Base-by-base conservation (phyloP, 1,140 invertebrate species). In the Drosophila santomea region DNA sequence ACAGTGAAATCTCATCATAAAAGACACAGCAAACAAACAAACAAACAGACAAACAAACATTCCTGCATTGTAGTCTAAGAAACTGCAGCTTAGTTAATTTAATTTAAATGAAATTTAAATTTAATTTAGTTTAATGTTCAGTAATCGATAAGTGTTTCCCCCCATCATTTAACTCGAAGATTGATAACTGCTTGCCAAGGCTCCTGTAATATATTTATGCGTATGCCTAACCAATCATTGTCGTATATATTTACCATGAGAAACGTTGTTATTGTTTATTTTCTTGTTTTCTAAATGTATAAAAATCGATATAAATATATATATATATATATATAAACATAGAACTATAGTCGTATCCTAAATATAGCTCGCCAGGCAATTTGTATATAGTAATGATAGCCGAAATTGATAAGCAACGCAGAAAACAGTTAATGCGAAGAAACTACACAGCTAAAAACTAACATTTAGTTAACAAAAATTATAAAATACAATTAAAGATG, bases 271-370 rank as follows among this genome's bases (percentile, higher is more conserved):
- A 89, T 89, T 84, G 74, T 84, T 89, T 89, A 78, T 89, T 89
- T 89, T 89, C 82, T 81, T 91, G 90, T 91, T 91, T 91, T 91
- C 81, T 88, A 91, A 91, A 84, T 91, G 83, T 91, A 84, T 88
- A 91, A 91, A 81, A 67, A 64, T 51, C 59, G 68, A 71, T 86
- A 74, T 73, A 76, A 63, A 80, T 48, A 48, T 5, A 20, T 63
- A 17, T 17, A 17, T 17, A 17, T 17, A 17, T 17, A 78, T 36
- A 52, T 62, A 54, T 20, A 67, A 52, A 54, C 54, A 48, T 52
- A 52, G 25, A 50, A 11, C 51, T 35, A 57, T 61, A 74, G 69
- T 44, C 41, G 68, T 74, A 80, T 44, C 71, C 56, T 48, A 48
- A 61, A 39, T 28, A 50, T 61, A 73, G 67, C 57, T 73, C 78